These are phyloP conservation scores for Caenorhabditis sp. DNA, from an alignment of 2,888 invertebrate genomes.

Conservation along the genomic window DNA sequence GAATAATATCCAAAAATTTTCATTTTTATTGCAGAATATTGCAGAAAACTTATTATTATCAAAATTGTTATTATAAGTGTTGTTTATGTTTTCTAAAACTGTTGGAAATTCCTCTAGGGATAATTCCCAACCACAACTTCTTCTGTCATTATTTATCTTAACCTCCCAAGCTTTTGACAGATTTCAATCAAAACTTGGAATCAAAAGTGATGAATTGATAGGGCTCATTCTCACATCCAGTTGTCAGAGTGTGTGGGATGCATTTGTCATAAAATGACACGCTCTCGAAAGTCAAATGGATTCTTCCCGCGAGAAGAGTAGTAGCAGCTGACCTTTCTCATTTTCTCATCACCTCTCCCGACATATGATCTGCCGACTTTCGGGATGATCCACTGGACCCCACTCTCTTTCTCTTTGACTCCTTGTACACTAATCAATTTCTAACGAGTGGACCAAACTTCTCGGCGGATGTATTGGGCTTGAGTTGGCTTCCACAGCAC, in stretches of 20 bases:
- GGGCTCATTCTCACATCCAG: constrained; percentile 5
- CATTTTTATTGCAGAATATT: too few relatives aligned
- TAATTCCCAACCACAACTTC: too few relatives aligned
- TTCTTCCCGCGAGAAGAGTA: neutral
- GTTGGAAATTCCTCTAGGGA: too few relatives aligned
- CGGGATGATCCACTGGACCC: neutral
- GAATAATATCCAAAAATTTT: too few relatives aligned
- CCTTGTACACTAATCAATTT: constrained; percentile 40
- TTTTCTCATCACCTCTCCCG: constrained; percentile 36
- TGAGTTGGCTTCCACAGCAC: too few relatives aligned
- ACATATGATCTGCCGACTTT: constrained; percentile 32
- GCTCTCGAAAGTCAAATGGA: constrained; percentile 27
- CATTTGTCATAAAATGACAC: constrained; percentile 45
- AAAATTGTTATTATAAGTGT: too few relatives aligned
- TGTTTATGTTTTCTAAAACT: too few relatives aligned
- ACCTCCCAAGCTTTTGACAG: neutral
- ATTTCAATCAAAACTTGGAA: neutral
- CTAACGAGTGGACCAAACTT: constrained; percentile 15
- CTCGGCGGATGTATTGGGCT: too few relatives aligned
- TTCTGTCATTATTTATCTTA: too few relatives aligned
- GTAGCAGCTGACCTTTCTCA: constrained; percentile 44
- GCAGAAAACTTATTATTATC: too few relatives aligned
- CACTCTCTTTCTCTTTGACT: too few relatives aligned
- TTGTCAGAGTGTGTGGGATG: constrained; percentile 24
- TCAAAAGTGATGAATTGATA: constrained; percentile 21